phyloP scores from a whole-genome alignment of 2,797 vertebrate species.

The Australoheros facetus region DNA sequence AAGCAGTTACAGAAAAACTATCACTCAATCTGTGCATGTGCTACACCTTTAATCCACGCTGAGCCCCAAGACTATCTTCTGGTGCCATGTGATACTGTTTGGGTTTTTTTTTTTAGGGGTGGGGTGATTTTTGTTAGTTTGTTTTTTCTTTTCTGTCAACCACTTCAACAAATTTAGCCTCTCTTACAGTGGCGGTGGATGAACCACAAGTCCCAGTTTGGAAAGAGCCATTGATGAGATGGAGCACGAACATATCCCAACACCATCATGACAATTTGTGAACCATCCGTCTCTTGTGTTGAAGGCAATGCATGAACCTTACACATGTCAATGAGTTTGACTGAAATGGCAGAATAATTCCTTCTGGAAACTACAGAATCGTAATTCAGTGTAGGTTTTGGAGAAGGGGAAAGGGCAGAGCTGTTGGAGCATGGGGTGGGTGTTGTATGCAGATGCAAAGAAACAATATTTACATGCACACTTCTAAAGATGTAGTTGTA shows the following conservation, averaged over 20 bases:
- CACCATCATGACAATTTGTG: constrained; percentile 31
- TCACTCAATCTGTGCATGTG: background rate
- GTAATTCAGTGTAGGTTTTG: constrained; percentile 47
- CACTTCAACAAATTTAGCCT: background rate
- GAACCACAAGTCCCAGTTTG: constrained; percentile 24
- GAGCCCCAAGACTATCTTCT: background rate
- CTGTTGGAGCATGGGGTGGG: constrained; percentile 65
- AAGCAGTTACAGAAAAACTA: background rate
- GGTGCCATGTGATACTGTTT: background rate
- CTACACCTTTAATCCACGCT: background rate
- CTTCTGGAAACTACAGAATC: constrained; percentile 36
- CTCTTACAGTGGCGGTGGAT: background rate
- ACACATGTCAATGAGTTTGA: constrained; percentile 40
- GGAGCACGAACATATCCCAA: constrained; percentile 38
- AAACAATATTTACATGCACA: constrained; percentile 85
- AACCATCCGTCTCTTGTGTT: constrained; percentile 24
- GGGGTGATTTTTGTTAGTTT: too few species aligned
- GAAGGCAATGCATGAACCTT: constrained; percentile 48
- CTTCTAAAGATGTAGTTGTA: constrained; percentile 82
- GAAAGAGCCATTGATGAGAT: constrained; percentile 57
- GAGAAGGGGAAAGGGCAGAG: constrained; percentile 27
- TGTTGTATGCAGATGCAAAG: constrained; percentile 82
- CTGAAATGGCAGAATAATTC: constrained; percentile 42
- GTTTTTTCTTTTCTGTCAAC: background rate
- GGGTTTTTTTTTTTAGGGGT: too few species aligned